Evolutionary conservation across 2,797 vertebrate species (phyloP).

Genomic region (Mus minutoides): DNA sequence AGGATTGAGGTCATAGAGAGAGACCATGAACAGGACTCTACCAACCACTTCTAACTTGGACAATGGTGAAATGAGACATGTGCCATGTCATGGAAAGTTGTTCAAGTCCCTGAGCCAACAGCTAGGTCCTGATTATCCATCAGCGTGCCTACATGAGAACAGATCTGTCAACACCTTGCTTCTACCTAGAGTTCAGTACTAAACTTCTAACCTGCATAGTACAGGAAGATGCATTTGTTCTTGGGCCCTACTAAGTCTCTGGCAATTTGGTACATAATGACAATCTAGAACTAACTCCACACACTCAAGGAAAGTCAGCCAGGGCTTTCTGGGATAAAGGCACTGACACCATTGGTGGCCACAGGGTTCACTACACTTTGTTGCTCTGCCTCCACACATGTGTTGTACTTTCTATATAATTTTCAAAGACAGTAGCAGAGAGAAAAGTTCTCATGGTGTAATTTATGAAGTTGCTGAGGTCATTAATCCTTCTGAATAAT

Average conservation of each 20-base stretch:
- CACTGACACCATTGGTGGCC: neutral
- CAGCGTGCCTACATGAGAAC: neutral
- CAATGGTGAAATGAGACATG: neutral
- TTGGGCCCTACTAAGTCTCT: neutral
- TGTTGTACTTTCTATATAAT: neutral
- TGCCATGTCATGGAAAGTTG: neutral
- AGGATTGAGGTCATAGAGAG: neutral
- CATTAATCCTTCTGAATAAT: conserved; percentile 35
- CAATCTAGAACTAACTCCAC: neutral
- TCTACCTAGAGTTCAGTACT: neutral
- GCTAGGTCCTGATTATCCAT: neutral
- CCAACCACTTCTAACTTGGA: neutral
- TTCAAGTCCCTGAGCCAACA: neutral
- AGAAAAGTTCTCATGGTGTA: neutral
- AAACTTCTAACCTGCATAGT: neutral
- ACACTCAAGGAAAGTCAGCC: neutral
- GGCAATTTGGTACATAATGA: neutral
- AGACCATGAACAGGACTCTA: neutral
- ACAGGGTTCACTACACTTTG: neutral
- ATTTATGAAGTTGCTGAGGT: conserved; percentile 26
- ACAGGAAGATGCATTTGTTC: neutral
- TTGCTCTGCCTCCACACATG: neutral
- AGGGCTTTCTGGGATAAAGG: neutral
- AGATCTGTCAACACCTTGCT: neutral
- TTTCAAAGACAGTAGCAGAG: neutral